These are phyloP conservation scores for Rhea americana DNA, from an alignment of 2,113 vertebrate genomes.

Conservation along the genomic window DNA sequence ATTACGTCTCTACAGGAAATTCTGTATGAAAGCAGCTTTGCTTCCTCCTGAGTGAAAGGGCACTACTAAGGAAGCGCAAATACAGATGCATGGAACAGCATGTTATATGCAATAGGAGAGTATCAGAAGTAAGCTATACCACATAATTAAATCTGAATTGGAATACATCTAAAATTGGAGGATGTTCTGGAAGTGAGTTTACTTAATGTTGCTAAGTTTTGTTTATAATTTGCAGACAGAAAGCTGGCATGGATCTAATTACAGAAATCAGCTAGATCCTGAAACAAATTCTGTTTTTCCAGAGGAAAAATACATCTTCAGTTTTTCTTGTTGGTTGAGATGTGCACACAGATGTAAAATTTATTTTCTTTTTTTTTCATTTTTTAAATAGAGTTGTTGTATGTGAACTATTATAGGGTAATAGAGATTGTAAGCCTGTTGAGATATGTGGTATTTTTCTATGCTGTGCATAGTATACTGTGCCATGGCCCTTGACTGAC, in stretches of 20 bases:
- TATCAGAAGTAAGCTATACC: background rate
- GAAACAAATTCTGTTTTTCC: no score
- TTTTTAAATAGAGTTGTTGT: background rate
- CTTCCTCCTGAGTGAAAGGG: background rate
- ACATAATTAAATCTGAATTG: background rate
- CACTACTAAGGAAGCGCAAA: background rate
- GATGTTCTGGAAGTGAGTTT: background rate
- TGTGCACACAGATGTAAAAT: background rate
- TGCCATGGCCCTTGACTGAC: background rate
- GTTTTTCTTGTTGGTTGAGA: no score
- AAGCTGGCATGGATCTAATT: background rate
- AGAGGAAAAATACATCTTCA: no score
- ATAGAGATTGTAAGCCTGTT: background rate
- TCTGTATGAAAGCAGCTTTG: background rate
- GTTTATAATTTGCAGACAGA: background rate
- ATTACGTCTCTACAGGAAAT: background rate
- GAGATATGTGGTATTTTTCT: accelerated
- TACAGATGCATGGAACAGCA: no score
- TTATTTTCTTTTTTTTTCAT: background rate
- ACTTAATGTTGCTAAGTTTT: background rate
- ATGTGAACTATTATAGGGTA: accelerated
- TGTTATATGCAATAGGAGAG: background rate
- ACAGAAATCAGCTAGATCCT: background rate
- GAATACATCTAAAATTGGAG: background rate
- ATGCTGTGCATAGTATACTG: background rate